Base-by-base conservation (phyloP, 2,113 vertebrate genomes). In the Bostrychus sinensis region DNA sequence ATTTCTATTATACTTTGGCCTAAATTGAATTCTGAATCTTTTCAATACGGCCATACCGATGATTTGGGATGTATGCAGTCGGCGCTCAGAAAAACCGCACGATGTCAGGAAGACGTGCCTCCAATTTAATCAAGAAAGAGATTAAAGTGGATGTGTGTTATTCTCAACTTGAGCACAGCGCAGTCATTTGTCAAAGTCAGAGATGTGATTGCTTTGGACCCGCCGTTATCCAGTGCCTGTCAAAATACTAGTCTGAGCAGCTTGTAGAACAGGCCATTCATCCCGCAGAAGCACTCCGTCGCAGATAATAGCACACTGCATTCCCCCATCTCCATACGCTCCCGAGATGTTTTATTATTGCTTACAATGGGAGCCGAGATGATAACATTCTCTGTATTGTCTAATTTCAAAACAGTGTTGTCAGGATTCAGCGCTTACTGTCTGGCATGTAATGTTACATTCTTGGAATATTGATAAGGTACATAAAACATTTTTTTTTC, bases 71-170 rank as follows among this genome's bases (percentile, higher is more conserved):
- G 38, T 51, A 11, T 20, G 32, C 88, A 94, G 93, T 93, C 72
- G 89, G 91, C 93, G 91, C 93, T 95, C 94, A 90, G 92, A 22
- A 12, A 20, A 95, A 94, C 94, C 92, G 94, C 93, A 91, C 92
- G 89, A 94, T 96, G 94, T 97, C 96, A 96, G 93, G 95, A 94
- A 94, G 92, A 93, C 91, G 93, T 92, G 94, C 93, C 93, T 95
- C 94, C 93, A 94, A 95, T 96, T 97, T 97, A 97, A 98, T 98
- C 95, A 96, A 95, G 94, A 96, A 95, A 95, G 95, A 96, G 95
- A 96, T 97, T 96, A 96, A 96, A 96, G 94, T 96, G 95, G 95
- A 96, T 96, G 95, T 95, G 94, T 96, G 95, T 97, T 96, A 97
- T 96, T 97, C 96, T 96, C 95, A 96, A 97, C 94, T 96, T 95